Conservation (phyloP, 1,140 invertebrate species). For the Drosophila lacteicornis region DNA sequence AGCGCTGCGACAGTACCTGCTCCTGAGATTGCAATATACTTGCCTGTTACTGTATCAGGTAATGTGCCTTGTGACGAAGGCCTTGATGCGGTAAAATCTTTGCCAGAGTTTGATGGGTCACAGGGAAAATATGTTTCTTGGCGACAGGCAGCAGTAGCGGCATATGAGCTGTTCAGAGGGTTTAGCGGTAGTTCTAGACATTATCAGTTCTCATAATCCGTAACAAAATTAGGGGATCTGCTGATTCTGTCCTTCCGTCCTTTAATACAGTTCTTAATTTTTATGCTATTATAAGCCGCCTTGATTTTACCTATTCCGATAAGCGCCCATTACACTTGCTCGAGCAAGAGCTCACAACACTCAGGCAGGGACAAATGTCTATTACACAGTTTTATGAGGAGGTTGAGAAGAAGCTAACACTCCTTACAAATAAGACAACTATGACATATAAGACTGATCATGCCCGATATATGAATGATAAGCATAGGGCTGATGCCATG, state of each 20-base stretch:
- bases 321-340: constrained; percentile 37
- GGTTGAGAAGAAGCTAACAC: constrained; percentile 40
- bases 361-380: constrained; percentile 18
- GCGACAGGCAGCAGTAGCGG: constrained; percentile 32
- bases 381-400: constrained; percentile 49
- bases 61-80: constrained; percentile 4
- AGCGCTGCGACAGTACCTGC: background rate
- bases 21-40: background rate
- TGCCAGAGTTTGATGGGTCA: constrained; percentile 20
- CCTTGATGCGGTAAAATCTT: constrained; percentile 14
- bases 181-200: constrained; percentile 16
- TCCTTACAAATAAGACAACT: constrained; percentile 42
- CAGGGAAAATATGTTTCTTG: constrained; percentile 40
- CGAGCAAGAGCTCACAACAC: constrained; percentile 36
- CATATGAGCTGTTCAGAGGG: constrained; percentile 28
- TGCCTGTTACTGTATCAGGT: constrained; percentile 6
- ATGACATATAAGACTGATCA: constrained; percentile 22
- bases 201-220: constrained; percentile 30
- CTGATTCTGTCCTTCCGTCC: no score
- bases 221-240: constrained; percentile 14
- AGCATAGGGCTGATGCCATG: background rate
- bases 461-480: constrained; percentile 2
- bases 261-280: no score
- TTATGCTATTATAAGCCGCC: no score
- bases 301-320: constrained; percentile 44